These are phyloP conservation scores for Xiphophorus birchmanni DNA, from an alignment of 2,797 vertebrate species.

Conservation along the genomic window DNA sequence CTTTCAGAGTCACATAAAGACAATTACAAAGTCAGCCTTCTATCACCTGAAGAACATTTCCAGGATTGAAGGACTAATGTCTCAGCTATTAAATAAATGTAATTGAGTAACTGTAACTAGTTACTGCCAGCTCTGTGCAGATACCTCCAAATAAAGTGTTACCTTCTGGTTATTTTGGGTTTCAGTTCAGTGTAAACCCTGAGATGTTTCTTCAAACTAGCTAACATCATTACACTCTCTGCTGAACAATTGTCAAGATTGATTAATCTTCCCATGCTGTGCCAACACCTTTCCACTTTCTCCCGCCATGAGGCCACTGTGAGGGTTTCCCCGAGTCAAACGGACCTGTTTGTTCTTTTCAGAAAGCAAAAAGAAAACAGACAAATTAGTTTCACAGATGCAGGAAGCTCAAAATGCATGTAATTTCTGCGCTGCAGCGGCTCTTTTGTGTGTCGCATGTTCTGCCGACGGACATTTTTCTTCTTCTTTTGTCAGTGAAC, in stretches of 20 bases:
- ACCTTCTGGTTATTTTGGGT: not conserved
- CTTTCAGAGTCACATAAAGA: too few relatives aligned
- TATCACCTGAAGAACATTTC: too few relatives aligned
- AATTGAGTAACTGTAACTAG: too few relatives aligned
- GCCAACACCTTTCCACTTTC: constrained; percentile 48
- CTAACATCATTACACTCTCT: constrained; percentile 20
- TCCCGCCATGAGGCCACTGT: constrained; percentile 39
- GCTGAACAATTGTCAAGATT: constrained; percentile 43
- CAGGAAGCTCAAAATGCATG: not conserved
- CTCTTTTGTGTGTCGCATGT: not conserved
- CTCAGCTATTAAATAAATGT: too few relatives aligned
- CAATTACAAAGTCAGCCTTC: too few relatives aligned
- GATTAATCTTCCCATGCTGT: constrained; percentile 52
- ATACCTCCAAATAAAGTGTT: too few relatives aligned
- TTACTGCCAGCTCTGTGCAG: too few relatives aligned
- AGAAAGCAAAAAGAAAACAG: constrained; percentile 30
- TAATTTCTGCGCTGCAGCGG: not conserved
- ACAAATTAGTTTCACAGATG: constrained; percentile 3
- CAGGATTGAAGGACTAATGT: too few relatives aligned
- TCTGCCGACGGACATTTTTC: not conserved
- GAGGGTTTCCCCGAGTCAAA: constrained; percentile 27
- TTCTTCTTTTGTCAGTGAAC: constrained; percentile 21
- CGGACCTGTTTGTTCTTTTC: constrained; percentile 55
- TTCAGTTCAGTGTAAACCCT: not conserved
- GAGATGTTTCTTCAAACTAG: constrained; percentile 15